These are phyloP conservation scores for Chrysaora quinquecirrha DNA, from an alignment of 30 jellyfish, hydroid and myxozoan species.

Conservation along the genomic window DNA sequence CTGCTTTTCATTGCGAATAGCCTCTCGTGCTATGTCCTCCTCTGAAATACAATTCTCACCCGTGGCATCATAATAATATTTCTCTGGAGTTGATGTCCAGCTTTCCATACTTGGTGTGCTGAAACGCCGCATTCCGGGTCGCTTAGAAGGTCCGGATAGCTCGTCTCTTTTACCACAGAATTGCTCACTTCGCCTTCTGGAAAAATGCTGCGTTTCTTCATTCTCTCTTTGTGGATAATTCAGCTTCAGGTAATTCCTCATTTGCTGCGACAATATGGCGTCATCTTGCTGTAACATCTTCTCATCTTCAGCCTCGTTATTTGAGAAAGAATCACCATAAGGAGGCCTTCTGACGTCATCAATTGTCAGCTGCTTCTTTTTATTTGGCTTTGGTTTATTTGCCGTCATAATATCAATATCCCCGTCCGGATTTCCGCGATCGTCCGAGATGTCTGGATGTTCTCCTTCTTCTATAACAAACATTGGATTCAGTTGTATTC, in stretches of 20 bases:
- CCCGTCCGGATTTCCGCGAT: slow-evolving; percentile 30
- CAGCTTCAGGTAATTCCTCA: slow-evolving; percentile 21
- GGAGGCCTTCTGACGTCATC: slow-evolving; percentile 33
- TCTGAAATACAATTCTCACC: slow-evolving; percentile 63
- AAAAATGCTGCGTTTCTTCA: not conserved
- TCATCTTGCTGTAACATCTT: slow-evolving; percentile 63
- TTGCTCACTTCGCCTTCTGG: not conserved
- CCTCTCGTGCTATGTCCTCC: slow-evolving; percentile 51
- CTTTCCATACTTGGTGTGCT: slow-evolving; percentile 79
- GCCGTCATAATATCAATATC: slow-evolving; percentile 29
- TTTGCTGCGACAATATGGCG: slow-evolving; percentile 56
- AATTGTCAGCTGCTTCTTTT: not conserved
- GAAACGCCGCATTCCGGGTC: slow-evolving; percentile 60
- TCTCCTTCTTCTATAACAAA: slow-evolving; percentile 34
- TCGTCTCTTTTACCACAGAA: slow-evolving; percentile 36
- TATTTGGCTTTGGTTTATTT: slow-evolving; percentile 21
- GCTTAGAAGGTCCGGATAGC: slow-evolving; percentile 18
- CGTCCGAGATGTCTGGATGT: slow-evolving; percentile 24
- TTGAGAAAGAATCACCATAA: slow-evolving; percentile 50
- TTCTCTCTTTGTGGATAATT: not conserved
- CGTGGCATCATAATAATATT: slow-evolving; percentile 66
- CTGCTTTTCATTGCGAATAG: slow-evolving; percentile 42
- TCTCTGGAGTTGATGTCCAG: slow-evolving; percentile 80
- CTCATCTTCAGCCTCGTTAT: slow-evolving; percentile 36
- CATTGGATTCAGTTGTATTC: slow-evolving; percentile 48